phyloP scores from a whole-genome alignment of 1,140 invertebrate genomes.

The Trachymyrmex septentrionalis region DNA sequence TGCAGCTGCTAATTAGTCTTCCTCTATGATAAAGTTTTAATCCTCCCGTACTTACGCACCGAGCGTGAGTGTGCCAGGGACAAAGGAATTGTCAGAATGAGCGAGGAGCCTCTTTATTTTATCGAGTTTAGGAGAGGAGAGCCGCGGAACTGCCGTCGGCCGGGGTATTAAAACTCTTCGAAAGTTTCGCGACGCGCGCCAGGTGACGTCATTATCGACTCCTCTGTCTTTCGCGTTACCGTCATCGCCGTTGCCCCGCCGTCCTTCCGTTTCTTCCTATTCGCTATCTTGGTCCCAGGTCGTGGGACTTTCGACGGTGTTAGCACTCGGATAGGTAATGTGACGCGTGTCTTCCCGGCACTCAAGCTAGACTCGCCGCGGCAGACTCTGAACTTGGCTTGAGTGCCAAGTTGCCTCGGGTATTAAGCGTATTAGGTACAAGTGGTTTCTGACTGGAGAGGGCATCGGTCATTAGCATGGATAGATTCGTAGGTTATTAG shows the following conservation, averaged over 20 bases:
- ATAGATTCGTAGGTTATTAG: conserved; percentile 85
- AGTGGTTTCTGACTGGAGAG: conserved; percentile 77
- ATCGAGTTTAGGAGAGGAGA: conserved; percentile 63
- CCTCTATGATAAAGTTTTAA: conserved; percentile 68
- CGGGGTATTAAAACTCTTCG: conserved; percentile 78
- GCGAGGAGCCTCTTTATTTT: conserved; percentile 71
- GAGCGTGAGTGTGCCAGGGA: conserved; percentile 44
- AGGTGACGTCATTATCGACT: conserved; percentile 80
- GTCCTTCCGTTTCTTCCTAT: conserved; percentile 38
- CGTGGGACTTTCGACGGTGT: conserved; percentile 64
- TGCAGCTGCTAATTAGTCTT: neutral
- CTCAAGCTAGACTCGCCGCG: conserved; percentile 68
- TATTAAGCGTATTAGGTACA: conserved; percentile 82
- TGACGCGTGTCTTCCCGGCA: conserved; percentile 78
- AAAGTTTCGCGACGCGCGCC: conserved; percentile 78
- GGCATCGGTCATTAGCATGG: conserved; percentile 83
- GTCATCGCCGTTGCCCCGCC: conserved; percentile 25
- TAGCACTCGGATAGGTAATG: conserved; percentile 77
- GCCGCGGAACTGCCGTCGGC: conserved; percentile 64
- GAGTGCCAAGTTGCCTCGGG: conserved; percentile 81
- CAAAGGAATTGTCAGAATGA: conserved; percentile 71
- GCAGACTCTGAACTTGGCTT: conserved; percentile 75
- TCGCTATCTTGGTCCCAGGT: conserved; percentile 36
- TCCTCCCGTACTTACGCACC: conserved; percentile 50
- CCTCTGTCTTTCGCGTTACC: conserved; percentile 54